These are phyloP conservation scores for Thera obeliscata DNA, from an alignment of 2,888 invertebrate genomes.

Conservation along the genomic window DNA sequence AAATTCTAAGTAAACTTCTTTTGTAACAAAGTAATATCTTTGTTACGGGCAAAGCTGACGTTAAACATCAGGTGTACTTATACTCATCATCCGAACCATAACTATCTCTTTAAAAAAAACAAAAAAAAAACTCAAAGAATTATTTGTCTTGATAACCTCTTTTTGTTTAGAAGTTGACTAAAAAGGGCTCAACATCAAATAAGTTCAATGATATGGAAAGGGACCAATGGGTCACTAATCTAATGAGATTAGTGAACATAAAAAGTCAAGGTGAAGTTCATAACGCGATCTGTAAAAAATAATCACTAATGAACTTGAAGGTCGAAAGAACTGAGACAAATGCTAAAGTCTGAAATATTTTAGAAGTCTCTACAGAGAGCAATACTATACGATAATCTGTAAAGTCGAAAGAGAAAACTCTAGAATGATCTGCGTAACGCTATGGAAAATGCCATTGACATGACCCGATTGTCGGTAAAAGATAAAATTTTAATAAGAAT, in stretches of 20 bases:
- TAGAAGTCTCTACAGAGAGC: background rate
- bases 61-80: too few relatives aligned
- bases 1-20: too few relatives aligned
- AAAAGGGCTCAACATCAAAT: background rate
- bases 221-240: too few relatives aligned
- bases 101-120: too few relatives aligned
- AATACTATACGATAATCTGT: background rate
- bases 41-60: too few relatives aligned
- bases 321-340: constrained; percentile 4
- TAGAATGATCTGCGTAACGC: background rate
- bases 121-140: too few relatives aligned
- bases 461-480: background rate
- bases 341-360: background rate
- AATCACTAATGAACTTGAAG: background rate
- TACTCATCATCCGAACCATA: too few relatives aligned
- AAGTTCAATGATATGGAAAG: constrained; percentile 11
- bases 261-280: constrained; percentile 23
- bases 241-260: constrained; percentile 12
- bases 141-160: too few relatives aligned
- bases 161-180: too few relatives aligned
- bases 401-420: background rate
- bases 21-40: too few relatives aligned
- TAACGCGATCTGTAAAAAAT: constrained; percentile 11
- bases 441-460: background rate
- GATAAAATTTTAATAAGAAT: background rate